A percentile compares a stretch with the other conserved stretches of the same genome.
phyloP scores from a whole-genome alignment of 2,888 invertebrate species.

The Drosophila paracracens region DNA sequence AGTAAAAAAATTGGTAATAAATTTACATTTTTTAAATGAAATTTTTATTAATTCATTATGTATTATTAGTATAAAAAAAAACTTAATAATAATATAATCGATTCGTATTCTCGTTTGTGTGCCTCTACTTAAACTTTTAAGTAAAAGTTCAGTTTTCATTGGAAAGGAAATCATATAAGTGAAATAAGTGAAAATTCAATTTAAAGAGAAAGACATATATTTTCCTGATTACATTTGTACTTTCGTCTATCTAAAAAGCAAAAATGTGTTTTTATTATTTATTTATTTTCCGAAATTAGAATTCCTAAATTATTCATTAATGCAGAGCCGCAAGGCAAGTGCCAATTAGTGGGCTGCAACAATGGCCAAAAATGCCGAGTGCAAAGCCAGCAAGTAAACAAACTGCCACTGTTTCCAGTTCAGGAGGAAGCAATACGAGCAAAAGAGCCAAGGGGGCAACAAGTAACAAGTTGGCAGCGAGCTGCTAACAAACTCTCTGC shows the following conservation, averaged over 20 bases:
- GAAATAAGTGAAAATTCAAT: not conserved
- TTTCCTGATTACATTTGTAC: not conserved
- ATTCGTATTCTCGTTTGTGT: not conserved
- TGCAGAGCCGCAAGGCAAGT: constrained; percentile 17
- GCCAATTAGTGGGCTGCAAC: constrained; percentile 57
- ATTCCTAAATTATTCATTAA: constrained; percentile 14
- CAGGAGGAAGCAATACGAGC: not conserved
- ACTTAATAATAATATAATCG: not conserved
- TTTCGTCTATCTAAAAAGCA: not conserved
- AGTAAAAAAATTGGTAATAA: rapidly evolving
- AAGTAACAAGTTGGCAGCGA: constrained; percentile 40
- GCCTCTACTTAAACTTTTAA: not conserved
- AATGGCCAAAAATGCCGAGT: constrained; percentile 31
- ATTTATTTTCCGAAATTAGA: constrained; percentile 1
- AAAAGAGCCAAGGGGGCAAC: constrained; percentile 38
- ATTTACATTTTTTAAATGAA: not conserved
- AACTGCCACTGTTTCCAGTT: constrained; percentile 3
- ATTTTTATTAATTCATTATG: not conserved
- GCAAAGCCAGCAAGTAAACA: constrained; percentile 39
- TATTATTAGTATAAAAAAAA: too few relatives aligned
- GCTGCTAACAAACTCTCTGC: constrained; percentile 33
- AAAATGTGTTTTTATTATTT: not conserved
- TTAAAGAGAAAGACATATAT: not conserved
- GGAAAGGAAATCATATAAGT: not conserved
- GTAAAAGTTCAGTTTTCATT: not conserved